Evolutionary conservation across 2,888 invertebrate species (phyloP).

Genomic region (Koerneria pararmatus): DNA sequence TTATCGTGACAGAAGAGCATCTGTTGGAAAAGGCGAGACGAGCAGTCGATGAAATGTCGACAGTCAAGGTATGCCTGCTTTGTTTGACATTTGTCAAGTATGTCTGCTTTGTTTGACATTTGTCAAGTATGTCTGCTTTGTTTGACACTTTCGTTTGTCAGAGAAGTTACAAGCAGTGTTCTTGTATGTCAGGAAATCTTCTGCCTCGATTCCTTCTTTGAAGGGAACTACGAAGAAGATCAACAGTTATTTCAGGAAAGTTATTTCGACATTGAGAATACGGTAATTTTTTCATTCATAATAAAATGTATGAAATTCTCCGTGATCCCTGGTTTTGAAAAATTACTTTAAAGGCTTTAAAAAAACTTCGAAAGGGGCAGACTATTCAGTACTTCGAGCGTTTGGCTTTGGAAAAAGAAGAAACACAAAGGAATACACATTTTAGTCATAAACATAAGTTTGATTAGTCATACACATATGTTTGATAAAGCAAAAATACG

Average conservation of each 20-base stretch:
- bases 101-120: not conserved
- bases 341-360: no score
- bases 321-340: no score
- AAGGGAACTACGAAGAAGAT: not conserved
- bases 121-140: not conserved
- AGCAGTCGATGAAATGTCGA: not conserved
- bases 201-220: not conserved
- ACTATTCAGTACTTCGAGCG: no score
- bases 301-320: no score
- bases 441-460: no score
- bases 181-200: not conserved
- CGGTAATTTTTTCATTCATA: not conserved
- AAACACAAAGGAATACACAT: no score
- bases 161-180: not conserved
- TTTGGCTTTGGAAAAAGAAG: no score
- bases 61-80: not conserved
- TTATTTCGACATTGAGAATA: constrained; percentile 16
- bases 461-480: no score
- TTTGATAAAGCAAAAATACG: no score
- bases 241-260: not conserved
- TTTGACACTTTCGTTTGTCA: no score
- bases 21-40: constrained; percentile 18
- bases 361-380: no score
- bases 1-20: constrained; percentile 22
- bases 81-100: not conserved